phyloP scores from a whole-genome alignment of 2,888 invertebrate genomes.

The Drosophila buzzatii region DNA sequence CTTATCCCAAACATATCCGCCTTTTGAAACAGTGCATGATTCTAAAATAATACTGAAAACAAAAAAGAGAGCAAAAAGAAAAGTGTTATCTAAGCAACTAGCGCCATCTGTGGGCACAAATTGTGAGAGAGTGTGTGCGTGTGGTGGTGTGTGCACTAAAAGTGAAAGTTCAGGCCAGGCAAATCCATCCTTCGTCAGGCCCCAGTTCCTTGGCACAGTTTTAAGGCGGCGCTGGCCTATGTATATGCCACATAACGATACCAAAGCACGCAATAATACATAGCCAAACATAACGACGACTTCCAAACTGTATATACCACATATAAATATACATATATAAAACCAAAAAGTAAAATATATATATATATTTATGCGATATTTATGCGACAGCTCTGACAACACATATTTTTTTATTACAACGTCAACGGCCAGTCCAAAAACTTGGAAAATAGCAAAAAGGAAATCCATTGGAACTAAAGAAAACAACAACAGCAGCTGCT shows the following conservation, averaged over 20 bases:
- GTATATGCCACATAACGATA: constrained; percentile 52
- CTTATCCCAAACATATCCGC: constrained; percentile 41
- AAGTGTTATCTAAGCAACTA: constrained; percentile 64
- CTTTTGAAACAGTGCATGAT: constrained; percentile 10
- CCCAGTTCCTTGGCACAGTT: constrained; percentile 50
- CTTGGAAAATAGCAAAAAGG: constrained; percentile 34
- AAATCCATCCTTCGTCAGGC: constrained; percentile 47
- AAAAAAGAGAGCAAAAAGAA: constrained; percentile 25
- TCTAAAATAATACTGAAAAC: background rate
- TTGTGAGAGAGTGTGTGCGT: constrained; percentile 16
- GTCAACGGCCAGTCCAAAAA: constrained; percentile 31
- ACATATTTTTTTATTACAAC: constrained; percentile 49
- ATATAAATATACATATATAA: constrained; percentile 26
- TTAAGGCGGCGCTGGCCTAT: constrained; percentile 22
- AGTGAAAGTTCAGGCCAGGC: constrained; percentile 68
- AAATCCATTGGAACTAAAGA: constrained; percentile 53
- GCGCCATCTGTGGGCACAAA: constrained; percentile 44
- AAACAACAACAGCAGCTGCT: constrained; percentile 18
- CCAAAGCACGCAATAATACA: constrained; percentile 63
- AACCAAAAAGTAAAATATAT: background rate
- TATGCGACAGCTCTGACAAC: constrained; percentile 63
- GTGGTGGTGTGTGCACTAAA: constrained; percentile 37
- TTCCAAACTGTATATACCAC: constrained; percentile 26
- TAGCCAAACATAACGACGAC: constrained; percentile 27
- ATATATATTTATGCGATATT: constrained; percentile 48